Conservation (phyloP, 2,113 vertebrate genomes). For the Lutjanus erythropterus region DNA sequence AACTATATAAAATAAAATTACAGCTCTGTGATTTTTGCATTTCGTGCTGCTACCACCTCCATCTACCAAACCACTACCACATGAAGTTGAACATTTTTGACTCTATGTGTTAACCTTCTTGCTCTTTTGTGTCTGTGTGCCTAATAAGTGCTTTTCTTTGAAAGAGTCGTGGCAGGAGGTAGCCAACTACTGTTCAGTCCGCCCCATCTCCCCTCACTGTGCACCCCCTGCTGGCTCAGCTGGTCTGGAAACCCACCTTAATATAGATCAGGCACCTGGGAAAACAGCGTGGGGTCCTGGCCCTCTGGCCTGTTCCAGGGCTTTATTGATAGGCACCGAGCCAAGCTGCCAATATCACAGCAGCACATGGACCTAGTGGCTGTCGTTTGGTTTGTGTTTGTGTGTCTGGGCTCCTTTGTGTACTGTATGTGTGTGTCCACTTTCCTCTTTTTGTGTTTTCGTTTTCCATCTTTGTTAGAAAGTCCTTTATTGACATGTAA, state of each 20-base stretch:
- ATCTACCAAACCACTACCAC: constrained; percentile 6
- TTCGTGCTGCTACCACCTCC: not conserved
- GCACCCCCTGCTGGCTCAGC: constrained; percentile 63
- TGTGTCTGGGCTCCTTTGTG: constrained; percentile 17
- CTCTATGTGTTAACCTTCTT: constrained; percentile 43
- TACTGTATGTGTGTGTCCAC: not conserved
- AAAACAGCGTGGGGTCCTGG: constrained; percentile 67
- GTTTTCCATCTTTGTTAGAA: constrained; percentile 25
- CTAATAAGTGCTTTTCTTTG: constrained; percentile 60
- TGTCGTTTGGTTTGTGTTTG: constrained; percentile 47
- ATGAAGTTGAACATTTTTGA: constrained; percentile 2
- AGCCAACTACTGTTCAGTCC: constrained; percentile 60
- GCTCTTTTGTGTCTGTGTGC: constrained; percentile 49
- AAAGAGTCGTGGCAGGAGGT: constrained; percentile 49
- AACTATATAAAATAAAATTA: not conserved
- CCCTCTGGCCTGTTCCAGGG: constrained; percentile 63
- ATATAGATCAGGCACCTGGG: constrained; percentile 71
- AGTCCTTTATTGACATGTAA: constrained; percentile 18
- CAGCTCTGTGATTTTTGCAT: not conserved
- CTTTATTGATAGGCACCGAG: constrained; percentile 72
- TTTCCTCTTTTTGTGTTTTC: constrained; percentile 11
- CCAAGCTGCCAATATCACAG: constrained; percentile 75
- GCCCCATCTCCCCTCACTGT: constrained; percentile 48
- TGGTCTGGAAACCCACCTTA: constrained; percentile 66
- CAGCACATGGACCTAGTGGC: constrained; percentile 58